Base-by-base conservation (phyloP, 2,888 invertebrate species). In the Agrochola litura region DNA sequence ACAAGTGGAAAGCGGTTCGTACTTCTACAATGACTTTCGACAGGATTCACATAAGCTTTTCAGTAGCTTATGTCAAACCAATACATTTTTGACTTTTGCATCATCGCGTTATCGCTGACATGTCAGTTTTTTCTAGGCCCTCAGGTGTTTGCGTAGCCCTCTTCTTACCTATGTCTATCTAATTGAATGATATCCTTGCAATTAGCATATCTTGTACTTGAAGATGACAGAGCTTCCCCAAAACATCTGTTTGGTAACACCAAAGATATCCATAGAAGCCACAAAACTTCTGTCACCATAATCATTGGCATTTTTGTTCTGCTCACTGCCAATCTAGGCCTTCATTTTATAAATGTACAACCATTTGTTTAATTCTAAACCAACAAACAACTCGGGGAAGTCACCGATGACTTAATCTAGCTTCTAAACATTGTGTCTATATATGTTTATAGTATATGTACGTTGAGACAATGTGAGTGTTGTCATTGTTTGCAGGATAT, bases 401-500 rank as follows among this genome's bases (percentile, higher is more conserved):
- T 73, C 70, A 72, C 65, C 43, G 60, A 69, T 84, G 81, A 84
- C 66, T 69, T 83, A 73, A 84, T 77, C 12, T 75, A 64, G 43
- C 64, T 43, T 14, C 81, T 73, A 67, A 74, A 70, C n/a, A 56
- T 71, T 64, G 58, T 65, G 10, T 63, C 12, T 74, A 61, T 64
- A 19, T 61, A 73, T 43, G 37, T 63, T 61, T 77, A 61, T n/a
- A 14, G 67, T 30, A 16, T 73, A 67, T 41, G 52, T 63, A 43
- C 56, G 37, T 54, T 49, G 58, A 79, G 63, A 84, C 84, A 83
- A 83, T 83, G 63, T 73, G 46, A 54, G 54, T 76, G 67, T 14
- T 66, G 80, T 84, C 84, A 84, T 84, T 79, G 84, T 84, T 84
- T 77, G 68, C 66, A n/a, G 49, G 68, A 74, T 83, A 69, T 52